A percentile compares a stretch with the other conserved stretches of the same genome.
These are phyloP conservation scores for Tetranychus cinnabarinus DNA, from an alignment of 1,140 invertebrate species.

Conservation along the genomic window DNA sequence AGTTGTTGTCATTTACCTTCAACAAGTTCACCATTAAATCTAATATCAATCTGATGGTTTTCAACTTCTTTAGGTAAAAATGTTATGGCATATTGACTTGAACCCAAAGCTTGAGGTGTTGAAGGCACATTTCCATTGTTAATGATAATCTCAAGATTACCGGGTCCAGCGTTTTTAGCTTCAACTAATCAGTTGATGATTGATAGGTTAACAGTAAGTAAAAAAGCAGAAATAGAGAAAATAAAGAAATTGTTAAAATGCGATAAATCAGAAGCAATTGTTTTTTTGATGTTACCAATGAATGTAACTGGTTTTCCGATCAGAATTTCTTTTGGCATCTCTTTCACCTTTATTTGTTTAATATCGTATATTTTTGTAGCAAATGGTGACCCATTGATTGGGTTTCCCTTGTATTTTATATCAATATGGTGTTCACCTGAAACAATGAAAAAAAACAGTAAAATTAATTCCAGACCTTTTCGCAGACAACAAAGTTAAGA, in stretches of 20 bases:
- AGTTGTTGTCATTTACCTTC: slow-evolving; percentile 31
- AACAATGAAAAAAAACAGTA: too few relatives aligned
- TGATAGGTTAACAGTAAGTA: background rate
- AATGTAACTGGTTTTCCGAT: slow-evolving; percentile 77
- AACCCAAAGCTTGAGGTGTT: slow-evolving; percentile 74
- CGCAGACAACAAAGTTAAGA: background rate
- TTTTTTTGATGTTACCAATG: slow-evolving; percentile 36
- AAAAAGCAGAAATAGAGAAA: background rate
- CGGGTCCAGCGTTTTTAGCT: slow-evolving; percentile 81
- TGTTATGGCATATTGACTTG: slow-evolving; percentile 86
- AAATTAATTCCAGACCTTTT: background rate
- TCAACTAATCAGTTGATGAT: slow-evolving; percentile 40
- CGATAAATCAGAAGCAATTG: background rate
- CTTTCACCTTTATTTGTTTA: slow-evolving; percentile 74
- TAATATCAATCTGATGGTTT: slow-evolving; percentile 68
- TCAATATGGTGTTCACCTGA: slow-evolving; percentile 70
- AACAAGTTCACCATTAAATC: slow-evolving; percentile 87
- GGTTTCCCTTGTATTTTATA: slow-evolving; percentile 42
- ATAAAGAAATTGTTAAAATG: background rate
- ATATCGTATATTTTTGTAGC: slow-evolving; percentile 85
- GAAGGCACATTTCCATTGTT: slow-evolving; percentile 85
- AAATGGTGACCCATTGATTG: slow-evolving; percentile 66
- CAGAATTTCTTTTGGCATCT: slow-evolving; percentile 63
- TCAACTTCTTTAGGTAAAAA: slow-evolving; percentile 76
- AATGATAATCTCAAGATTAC: slow-evolving; percentile 88